Evolutionary conservation across 2,113 vertebrate species (phyloP).

Genomic region (Sinocyclocheilus maitianheensis): DNA sequence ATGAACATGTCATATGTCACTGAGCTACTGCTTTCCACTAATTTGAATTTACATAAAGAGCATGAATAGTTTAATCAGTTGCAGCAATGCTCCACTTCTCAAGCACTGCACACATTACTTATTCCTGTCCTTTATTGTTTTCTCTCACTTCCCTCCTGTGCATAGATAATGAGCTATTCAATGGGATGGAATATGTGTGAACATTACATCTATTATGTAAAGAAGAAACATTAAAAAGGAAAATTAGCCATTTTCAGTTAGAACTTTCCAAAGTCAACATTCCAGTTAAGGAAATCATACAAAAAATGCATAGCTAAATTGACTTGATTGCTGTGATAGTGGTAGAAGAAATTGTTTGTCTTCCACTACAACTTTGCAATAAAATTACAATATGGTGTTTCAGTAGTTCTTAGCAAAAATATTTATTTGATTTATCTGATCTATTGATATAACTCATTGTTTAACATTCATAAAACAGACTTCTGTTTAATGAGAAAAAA

Average conservation of each 20-base stretch:
- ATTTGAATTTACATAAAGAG: slow-evolving; percentile 57
- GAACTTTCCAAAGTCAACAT: not conserved
- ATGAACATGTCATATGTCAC: slow-evolving; percentile 7
- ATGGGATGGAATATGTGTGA: slow-evolving; percentile 41
- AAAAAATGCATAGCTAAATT: not conserved
- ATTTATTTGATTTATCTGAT: not conserved
- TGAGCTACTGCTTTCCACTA: slow-evolving; percentile 10
- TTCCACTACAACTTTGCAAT: not conserved
- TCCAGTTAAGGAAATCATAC: not conserved
- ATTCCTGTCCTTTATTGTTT: not conserved
- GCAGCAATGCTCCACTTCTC: slow-evolving; percentile 19
- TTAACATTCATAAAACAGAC: not conserved
- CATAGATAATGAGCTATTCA: slow-evolving; percentile 37
- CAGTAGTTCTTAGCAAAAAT: not conserved
- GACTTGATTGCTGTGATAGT: not conserved
- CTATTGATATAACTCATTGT: not conserved
- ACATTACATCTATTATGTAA: not conserved
- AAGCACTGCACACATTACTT: not conserved
- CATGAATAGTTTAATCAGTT: slow-evolving; percentile 46
- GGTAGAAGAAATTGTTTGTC: not conserved
- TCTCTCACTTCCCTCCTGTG: not conserved
- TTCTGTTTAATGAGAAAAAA: too few relatives aligned
- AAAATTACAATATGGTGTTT: not conserved
- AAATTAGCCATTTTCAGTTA: not conserved
- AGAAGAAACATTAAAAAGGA: too few relatives aligned